Percentiles rank a stretch among this genome's conserved stretches.
phyloP scores from a whole-genome alignment of 2,113 vertebrate species.

The Hirundichthys speculiger region DNA sequence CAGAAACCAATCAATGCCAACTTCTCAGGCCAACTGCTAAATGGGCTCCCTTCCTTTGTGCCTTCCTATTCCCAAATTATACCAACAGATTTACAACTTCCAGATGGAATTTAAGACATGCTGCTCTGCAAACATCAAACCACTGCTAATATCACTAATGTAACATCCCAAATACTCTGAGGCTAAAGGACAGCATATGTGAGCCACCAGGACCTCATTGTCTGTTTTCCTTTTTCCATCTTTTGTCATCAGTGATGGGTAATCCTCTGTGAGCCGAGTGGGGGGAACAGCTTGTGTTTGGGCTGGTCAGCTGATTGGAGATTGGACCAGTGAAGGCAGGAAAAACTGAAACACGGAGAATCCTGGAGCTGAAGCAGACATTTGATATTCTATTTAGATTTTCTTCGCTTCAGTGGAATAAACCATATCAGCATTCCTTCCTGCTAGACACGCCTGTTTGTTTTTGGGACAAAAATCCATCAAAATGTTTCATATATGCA shows the following conservation, averaged over 20 bases:
- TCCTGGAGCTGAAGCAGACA: not conserved
- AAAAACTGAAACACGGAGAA: not conserved
- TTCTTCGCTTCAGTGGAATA: not conserved
- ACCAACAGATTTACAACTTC: slow-evolving; percentile 2
- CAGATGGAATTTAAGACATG: not conserved
- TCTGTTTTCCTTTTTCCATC: not conserved
- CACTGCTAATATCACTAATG: slow-evolving; percentile 20
- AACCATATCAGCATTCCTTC: not conserved
- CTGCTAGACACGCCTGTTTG: not conserved
- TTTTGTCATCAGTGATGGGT: slow-evolving; percentile 21
- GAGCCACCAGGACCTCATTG: no score
- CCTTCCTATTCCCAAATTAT: slow-evolving; percentile 6
- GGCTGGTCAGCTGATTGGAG: slow-evolving; percentile 27
- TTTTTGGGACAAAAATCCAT: slow-evolving; percentile 19
- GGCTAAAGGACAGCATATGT: not conserved
- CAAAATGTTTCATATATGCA: not conserved
- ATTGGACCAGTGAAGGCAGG: not conserved
- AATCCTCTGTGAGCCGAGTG: slow-evolving; percentile 30
- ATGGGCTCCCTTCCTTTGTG: slow-evolving; percentile 14
- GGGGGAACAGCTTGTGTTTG: slow-evolving; percentile 47
- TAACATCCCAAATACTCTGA: slow-evolving; percentile 44
- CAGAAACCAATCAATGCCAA: slow-evolving; percentile 9
- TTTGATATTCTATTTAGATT: not conserved
- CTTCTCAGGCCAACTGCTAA: slow-evolving; percentile 1
- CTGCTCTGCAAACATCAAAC: not conserved